Base-by-base conservation (phyloP, 2,888 invertebrate species). In the Nomada ferruginata region DNA sequence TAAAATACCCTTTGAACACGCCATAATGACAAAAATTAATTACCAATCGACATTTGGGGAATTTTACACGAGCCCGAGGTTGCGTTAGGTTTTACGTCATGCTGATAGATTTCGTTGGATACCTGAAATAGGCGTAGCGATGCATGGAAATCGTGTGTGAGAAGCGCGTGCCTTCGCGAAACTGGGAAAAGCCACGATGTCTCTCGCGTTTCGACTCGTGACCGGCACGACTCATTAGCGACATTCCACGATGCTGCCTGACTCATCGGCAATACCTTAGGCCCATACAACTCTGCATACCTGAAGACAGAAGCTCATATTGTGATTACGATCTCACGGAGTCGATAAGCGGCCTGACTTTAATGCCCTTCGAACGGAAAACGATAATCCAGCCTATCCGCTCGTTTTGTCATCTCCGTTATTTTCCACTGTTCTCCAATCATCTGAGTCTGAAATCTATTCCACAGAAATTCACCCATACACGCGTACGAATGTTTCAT, bases 211-310 rank as follows among this genome's bases (percentile, higher is more conserved):
- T 82, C 71, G 80, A 84, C 79, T 82, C 55, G 83, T 82, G 76
- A 70, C 70, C 65, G 72, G 71, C 79, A 85, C 87, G 84, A 87
- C 90, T 92, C 92, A 92, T 93, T 93, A 93, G 92, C 93, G 91
- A 92, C 93, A 93, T 93, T 93, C 93, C 93, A 86, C 88, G 79
- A 88, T 85, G 88, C 87, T 89, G 85, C 87, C 90, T 93, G 93
- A 93, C 90, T 93, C 93, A 93, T 91, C 91, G 87, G 87, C 89
- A 89, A 90, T 90, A 85, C 86, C 86, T 75, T 78, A 68, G 79
- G 83, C 86, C 86, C 78, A 83, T 83, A 83, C 87, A 85, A 84
- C 83, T 89, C 83, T 77, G 89, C 90, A 89, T 89, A 89, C 85
- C 89, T 85, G 78, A 63, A 79, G 63, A 82, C 84, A 79, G 75